phyloP scores from a whole-genome alignment of 2,888 invertebrate genomes.

The Rhagonycha fulva region DNA sequence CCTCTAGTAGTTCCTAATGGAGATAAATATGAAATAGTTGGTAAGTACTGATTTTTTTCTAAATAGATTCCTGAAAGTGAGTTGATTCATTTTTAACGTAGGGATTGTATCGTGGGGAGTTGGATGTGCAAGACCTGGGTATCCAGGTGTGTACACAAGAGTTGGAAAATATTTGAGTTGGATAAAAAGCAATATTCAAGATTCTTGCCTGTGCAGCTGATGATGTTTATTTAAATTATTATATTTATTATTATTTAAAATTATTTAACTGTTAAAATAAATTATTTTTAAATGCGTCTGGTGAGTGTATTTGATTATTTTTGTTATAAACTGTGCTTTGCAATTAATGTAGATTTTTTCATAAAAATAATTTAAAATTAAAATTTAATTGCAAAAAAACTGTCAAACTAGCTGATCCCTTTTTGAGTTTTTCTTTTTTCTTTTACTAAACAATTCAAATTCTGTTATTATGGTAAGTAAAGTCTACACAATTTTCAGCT shows the following conservation, averaged over 20 bases:
- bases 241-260: neutral
- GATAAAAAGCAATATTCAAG: constrained; percentile 74
- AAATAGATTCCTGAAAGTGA: neutral
- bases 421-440: too few species aligned
- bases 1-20: constrained; percentile 77
- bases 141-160: constrained; percentile 76
- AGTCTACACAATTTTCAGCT: too few species aligned
- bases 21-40: constrained; percentile 79
- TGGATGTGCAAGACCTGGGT: constrained; percentile 74
- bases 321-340: too few species aligned
- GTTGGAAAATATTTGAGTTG: constrained; percentile 73
- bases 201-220: constrained; percentile 70
- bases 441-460: too few species aligned
- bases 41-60: constrained; percentile 56
- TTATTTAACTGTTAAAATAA: neutral
- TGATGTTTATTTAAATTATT: constrained; percentile 3
- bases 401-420: too few species aligned
- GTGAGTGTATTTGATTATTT: too few species aligned
- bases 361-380: too few species aligned
- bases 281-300: neutral
- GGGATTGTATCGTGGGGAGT: constrained; percentile 88
- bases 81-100: constrained; percentile 43
- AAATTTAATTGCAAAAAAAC: too few species aligned
- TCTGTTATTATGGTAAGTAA: too few species aligned
- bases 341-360: too few species aligned